Percentiles rank a stretch among this genome's conserved stretches.
Evolutionary conservation across 2,113 vertebrate genomes (phyloP).

Genomic region (Vireo altiloquus): DNA sequence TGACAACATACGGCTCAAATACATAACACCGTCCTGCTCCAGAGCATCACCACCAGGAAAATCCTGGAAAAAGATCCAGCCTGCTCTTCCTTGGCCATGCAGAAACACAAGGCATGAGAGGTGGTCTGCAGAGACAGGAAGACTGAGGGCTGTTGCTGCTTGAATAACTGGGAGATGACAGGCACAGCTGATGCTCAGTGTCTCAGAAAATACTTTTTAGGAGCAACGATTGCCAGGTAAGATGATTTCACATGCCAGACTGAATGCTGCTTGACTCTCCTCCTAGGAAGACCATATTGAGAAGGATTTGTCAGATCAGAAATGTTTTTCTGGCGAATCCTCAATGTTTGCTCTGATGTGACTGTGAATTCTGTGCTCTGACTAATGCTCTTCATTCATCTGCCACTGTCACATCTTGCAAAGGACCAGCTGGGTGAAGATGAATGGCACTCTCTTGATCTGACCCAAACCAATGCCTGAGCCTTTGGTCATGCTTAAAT

Average conservation of each 20-base stretch:
- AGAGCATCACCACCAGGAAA: not conserved
- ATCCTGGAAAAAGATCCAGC: not conserved
- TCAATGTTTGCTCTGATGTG: not conserved
- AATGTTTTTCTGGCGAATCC: not conserved
- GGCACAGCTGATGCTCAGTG: not conserved
- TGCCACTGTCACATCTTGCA: not conserved
- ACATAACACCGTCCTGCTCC: not conserved
- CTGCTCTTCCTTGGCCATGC: not conserved
- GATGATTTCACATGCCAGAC: not conserved
- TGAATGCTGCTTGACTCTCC: not conserved
- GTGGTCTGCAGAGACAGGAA: not conserved
- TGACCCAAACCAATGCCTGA: not conserved
- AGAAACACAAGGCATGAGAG: not conserved
- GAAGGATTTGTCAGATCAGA: not conserved
- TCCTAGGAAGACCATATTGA: not conserved
- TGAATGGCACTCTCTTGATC: not conserved
- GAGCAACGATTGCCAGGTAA: not conserved
- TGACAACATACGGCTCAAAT: not conserved
- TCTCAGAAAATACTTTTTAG: not conserved
- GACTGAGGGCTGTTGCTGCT: not conserved
- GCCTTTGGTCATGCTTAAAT: not conserved
- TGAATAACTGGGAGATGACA: not conserved
- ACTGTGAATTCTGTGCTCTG: not conserved
- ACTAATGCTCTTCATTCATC: not conserved
- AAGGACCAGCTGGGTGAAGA: not conserved